phyloP scores from a whole-genome alignment of 2,113 vertebrate species.

The Epinephelus fuscoguttatus region DNA sequence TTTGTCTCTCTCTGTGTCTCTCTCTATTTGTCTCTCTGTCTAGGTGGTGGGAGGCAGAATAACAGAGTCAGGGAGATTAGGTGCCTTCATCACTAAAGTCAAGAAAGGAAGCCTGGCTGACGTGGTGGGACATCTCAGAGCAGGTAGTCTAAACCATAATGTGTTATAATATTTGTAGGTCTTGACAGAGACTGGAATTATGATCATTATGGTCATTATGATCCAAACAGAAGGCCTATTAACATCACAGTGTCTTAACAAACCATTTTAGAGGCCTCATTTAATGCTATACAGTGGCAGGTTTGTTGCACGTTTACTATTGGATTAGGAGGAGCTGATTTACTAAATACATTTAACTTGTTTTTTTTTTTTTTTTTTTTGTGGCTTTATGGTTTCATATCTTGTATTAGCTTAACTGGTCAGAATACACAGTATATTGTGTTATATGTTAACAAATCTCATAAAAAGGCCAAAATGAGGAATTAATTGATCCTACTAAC shows the following conservation, averaged over 20 bases:
- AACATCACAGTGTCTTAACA: not conserved
- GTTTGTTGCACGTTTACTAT: too few relatives aligned
- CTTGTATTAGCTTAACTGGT: not conserved
- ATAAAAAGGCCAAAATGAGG: too few relatives aligned
- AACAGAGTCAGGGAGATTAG: conserved; percentile 96
- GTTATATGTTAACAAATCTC: too few relatives aligned
- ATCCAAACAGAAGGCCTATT: not conserved
- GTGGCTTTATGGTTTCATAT: not conserved
- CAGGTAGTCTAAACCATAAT: conserved; percentile 85
- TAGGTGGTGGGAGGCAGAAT: conserved; percentile 98
- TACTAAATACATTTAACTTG: too few relatives aligned
- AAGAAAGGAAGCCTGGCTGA: conserved; percentile 99
- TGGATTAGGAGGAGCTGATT: not conserved
- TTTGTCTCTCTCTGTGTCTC: conserved; percentile 23
- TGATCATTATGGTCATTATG: not conserved
- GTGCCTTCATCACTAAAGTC: conserved; percentile 99
- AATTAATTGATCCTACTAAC: too few relatives aligned
- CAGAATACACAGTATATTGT: too few relatives aligned
- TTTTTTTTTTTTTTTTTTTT: too few relatives aligned
- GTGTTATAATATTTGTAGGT: not conserved
- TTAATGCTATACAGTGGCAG: not conserved
- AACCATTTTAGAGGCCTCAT: not conserved
- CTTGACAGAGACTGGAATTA: not conserved
- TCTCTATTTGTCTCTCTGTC: conserved; percentile 78
- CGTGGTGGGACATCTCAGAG: conserved; percentile 96